Evolutionary conservation across 2,888 invertebrate genomes (phyloP).

Genomic region (Elmis aenea): DNA sequence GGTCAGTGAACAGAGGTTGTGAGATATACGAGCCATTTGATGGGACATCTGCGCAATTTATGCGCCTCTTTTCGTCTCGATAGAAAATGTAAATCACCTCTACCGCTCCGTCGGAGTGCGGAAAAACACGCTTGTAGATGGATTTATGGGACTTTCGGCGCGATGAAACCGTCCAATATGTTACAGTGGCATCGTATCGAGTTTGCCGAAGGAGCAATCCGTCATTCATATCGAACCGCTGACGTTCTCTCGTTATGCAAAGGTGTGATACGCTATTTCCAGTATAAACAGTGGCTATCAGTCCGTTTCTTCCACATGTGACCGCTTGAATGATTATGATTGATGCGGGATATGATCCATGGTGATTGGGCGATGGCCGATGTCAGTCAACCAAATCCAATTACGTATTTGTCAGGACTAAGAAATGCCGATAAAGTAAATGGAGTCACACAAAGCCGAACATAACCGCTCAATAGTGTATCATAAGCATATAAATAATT

Average conservation of each 20-base stretch:
- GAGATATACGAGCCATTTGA: constrained; percentile 42
- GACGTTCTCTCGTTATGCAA: constrained; percentile 23
- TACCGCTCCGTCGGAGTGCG: constrained; percentile 20
- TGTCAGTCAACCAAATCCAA: constrained; percentile 20
- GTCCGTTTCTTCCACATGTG: constrained; percentile 20
- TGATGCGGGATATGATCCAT: constrained; percentile 24
- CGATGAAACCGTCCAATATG: constrained; percentile 36
- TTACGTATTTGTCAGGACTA: constrained; percentile 17
- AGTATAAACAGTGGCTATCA: constrained; percentile 19
- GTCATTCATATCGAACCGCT: constrained; percentile 22
- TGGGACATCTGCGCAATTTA: constrained; percentile 45
- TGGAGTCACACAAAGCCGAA: constrained; percentile 1
- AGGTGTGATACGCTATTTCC: constrained; percentile 16
- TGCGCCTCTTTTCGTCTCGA: constrained; percentile 42
- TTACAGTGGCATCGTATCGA: constrained; percentile 22
- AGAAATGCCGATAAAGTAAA: neutral
- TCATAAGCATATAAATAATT: too few species aligned
- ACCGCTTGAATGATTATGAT: constrained; percentile 27
- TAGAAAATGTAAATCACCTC: constrained; percentile 44
- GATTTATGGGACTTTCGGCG: constrained; percentile 35
- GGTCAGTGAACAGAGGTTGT: constrained; percentile 32
- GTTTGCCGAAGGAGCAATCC: constrained; percentile 20
- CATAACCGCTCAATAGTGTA: too few species aligned
- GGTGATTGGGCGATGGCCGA: constrained; percentile 20
- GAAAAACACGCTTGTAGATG: constrained; percentile 21